A percentile compares a stretch with the other conserved stretches of the same genome.
Conservation (phyloP, 2,113 vertebrate genomes). For the Anarrhichthys ocellatus region DNA sequence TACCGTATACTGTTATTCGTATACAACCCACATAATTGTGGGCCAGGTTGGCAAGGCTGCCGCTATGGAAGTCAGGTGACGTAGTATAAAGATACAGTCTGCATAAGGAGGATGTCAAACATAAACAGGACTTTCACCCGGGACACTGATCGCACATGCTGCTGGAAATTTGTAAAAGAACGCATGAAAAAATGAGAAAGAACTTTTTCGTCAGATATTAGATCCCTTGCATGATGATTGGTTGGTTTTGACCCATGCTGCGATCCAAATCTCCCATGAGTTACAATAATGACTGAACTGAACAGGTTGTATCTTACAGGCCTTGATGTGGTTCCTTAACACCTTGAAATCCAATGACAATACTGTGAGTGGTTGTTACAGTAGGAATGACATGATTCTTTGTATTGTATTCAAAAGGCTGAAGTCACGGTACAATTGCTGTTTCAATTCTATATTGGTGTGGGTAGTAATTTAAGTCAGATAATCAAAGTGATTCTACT, state of each 20-base stretch:
- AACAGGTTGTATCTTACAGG: slow-evolving; percentile 4
- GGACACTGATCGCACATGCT: not conserved
- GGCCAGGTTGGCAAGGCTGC: too few species aligned
- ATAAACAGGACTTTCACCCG: not conserved
- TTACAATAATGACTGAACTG: slow-evolving; percentile 2
- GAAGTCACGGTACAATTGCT: slow-evolving; percentile 7
- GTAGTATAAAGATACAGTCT: too few species aligned
- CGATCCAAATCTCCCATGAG: not conserved
- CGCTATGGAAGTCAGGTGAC: too few species aligned
- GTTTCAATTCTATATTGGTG: slow-evolving; percentile 3
- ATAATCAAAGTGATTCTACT: slow-evolving; percentile 3
- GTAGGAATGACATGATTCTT: not conserved
- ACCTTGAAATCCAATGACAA: slow-evolving; percentile 42
- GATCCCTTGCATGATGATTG: not conserved
- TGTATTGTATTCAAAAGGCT: slow-evolving; percentile 1
- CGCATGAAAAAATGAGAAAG: not conserved
- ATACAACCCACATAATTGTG: too few species aligned
- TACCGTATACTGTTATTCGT: not conserved
- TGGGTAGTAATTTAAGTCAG: not conserved
- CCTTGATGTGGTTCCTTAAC: slow-evolving; percentile 24
- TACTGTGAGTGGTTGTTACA: slow-evolving; percentile 12
- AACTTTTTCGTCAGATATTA: not conserved
- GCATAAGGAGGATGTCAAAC: too few species aligned
- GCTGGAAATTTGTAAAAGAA: not conserved
- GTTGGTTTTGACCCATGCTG: not conserved